Base-by-base conservation (phyloP, 2,113 vertebrate genomes). In the Anoura caudifer region DNA sequence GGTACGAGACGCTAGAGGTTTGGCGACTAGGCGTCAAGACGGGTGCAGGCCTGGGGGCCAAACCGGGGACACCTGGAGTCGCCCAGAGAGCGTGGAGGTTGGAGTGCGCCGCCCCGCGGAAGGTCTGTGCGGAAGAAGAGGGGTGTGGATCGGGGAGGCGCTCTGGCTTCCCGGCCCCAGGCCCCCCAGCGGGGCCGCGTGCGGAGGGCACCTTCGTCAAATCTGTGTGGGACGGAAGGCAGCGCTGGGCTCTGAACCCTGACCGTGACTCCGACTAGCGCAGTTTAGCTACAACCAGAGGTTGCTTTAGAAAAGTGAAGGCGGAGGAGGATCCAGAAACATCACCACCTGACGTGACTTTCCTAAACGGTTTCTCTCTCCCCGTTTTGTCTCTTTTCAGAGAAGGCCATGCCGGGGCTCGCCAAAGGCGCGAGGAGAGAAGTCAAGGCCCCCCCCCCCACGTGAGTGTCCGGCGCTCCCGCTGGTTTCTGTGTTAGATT, bases 111-210 rank as follows among this genome's bases (percentile, higher is more conserved):
- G 36, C 91, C 31, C 11, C 1, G 47, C 91, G 63, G 41, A 97
- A n/a, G 54, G 80, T 97, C 67, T 83, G 84, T 33, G 94, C 87
- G 1, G 97, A 98, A 4, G 94, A 96, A 31, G 76, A 95, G 33
- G 26, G 86, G 77, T 96, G 87, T 93, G 97, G 98, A 98, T 99
- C 97, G 97, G 90, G 28, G 33, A 7, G 1, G 22, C 12, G 59
- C 20, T 72, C 36, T 15, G 61, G 14, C 3, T 28, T 28, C 10
- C 28, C 14, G 31, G 28, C 61, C 31, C 15, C 33, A 17, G 65
- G 33, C 65, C 15, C 33, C 65, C 24, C 16, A 6, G 9, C 14
- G 33, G 65, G 65, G 67, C 8, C 36, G 33, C 67, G n/a, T 3
- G n/a, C 13, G n/a, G 67, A 7, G 33, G 67, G 67, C 67, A 20